phyloP scores from a whole-genome alignment of 2,113 vertebrate species.

The Etheostoma spectabile region DNA sequence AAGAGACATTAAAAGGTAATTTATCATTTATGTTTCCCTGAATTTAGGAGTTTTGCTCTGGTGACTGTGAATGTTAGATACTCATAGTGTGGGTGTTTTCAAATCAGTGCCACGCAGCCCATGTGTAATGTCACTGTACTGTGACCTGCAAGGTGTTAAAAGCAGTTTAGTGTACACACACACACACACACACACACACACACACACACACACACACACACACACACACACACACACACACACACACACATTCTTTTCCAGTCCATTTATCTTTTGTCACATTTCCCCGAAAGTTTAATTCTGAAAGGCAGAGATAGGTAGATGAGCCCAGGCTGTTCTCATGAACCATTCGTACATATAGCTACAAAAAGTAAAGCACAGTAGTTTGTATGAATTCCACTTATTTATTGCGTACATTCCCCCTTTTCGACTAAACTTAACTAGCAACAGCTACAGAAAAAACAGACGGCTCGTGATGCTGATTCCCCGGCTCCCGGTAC shows the following conservation, averaged over 20 bases:
- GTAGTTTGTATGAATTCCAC: too few species aligned
- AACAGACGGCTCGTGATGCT: too few species aligned
- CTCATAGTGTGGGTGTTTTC: background rate
- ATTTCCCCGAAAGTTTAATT: slow-evolving; percentile 23
- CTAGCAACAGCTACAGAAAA: too few species aligned
- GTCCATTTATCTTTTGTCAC: slow-evolving; percentile 54
- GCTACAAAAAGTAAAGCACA: too few species aligned
- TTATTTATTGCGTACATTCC: too few species aligned
- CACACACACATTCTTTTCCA: slow-evolving; percentile 29
- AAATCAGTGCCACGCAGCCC: slow-evolving; percentile 11
- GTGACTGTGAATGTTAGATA: slow-evolving; percentile 25
- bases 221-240: slow-evolving; percentile 7
- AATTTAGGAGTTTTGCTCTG: slow-evolving; percentile 37
- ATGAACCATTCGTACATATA: too few species aligned
- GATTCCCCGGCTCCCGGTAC: too few species aligned
- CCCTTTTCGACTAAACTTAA: too few species aligned
- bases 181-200: background rate
- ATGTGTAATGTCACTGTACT: slow-evolving; percentile 5
- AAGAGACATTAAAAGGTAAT: slow-evolving; percentile 16
- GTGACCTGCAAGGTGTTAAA: slow-evolving; percentile 60
- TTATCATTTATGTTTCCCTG: slow-evolving; percentile 40
- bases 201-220: slow-evolving; percentile 13
- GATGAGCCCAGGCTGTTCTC: too few species aligned
- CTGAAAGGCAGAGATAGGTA: slow-evolving; percentile 6
- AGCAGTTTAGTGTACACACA: slow-evolving; percentile 45